Evolutionary conservation across 2,888 invertebrate species (phyloP).

Genomic region (Idaea straminata): DNA sequence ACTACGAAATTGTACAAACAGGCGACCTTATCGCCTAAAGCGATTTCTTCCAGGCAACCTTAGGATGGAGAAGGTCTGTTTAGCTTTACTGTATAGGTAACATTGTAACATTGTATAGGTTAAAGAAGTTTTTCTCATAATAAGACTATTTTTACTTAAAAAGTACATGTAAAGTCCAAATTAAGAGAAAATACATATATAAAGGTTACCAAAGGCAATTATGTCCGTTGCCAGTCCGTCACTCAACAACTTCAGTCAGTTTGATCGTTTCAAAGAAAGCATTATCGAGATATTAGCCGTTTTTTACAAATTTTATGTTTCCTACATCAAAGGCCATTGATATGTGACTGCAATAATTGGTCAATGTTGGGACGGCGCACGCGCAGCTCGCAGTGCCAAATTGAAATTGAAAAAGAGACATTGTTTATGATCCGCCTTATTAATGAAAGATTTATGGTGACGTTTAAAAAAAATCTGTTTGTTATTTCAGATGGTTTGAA

Average conservation of each 20-base stretch:
- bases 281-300: slow-evolving; percentile 37
- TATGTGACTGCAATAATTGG: slow-evolving; percentile 53
- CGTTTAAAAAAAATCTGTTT: slow-evolving; percentile 45
- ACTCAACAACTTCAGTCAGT: slow-evolving; percentile 17
- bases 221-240: slow-evolving; percentile 11
- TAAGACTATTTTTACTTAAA: too few relatives aligned
- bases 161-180: not conserved
- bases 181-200: not conserved
- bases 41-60: too few relatives aligned
- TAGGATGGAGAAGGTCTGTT: too few relatives aligned
- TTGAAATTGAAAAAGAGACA: slow-evolving; percentile 56
- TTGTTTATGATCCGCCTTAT: slow-evolving; percentile 67
- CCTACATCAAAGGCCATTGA: slow-evolving; percentile 53
- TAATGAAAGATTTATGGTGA: slow-evolving; percentile 63
- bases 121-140: too few relatives aligned
- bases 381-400: slow-evolving; percentile 56
- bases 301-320: slow-evolving; percentile 46
- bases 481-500: slow-evolving; percentile 30
- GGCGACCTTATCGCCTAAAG: too few relatives aligned
- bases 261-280: slow-evolving; percentile 37
- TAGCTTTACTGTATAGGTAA: too few relatives aligned
- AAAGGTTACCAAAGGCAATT: slow-evolving; percentile 2
- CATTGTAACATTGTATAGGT: too few relatives aligned
- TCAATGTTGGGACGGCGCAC: slow-evolving; percentile 47
- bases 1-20: too few relatives aligned